Base-by-base conservation (phyloP, 2,113 vertebrate genomes). In the Riparia riparia region DNA sequence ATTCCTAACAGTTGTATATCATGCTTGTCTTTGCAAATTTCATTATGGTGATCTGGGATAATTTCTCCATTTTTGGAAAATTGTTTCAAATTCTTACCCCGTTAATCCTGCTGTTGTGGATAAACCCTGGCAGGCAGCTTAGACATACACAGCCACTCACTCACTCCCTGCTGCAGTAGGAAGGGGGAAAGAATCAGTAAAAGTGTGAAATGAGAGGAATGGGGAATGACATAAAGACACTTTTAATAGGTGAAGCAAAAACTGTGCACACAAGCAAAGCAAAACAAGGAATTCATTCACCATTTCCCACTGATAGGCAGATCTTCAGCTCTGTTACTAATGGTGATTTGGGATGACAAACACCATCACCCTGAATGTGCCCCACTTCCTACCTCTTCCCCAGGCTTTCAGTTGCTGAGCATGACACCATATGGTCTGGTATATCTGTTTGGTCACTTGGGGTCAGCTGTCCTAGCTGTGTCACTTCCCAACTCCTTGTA, bases 21-120 rank as follows among this genome's bases (percentile, higher is more conserved):
- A 25, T 89, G 39, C 50, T 88, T 90, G 31, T 64, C 37, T 87
- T 87, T 76, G 34, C 49, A 79, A 15, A 60, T 93, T 78, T 93
- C 47, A 29, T 44, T 21, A 4, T 56, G 65, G n/a, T 39, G 37
- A n/a, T 85, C 49, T 72, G 47, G 17, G 45, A 49, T 70, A 1
- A 29, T 63, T 88, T 94, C n/a, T 70, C 58, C 12, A 42, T 57
- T 82, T 88, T 70, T 80, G 45, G 37, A 80, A 88, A 85, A 77
- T 42, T 41, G 8, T 82, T 85, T 21, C 31, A 45, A 79, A 90
- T 88, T 95, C 44, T 71, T 61, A 72, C 12, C 6, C 14, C n/a
- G 2, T 73, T 82, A 73, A 37, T 70, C 19, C 20, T 78, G 21
- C 56, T 78, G 24, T 17, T 65, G 24, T 74, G 74, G 51, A 32